Conservation (phyloP, 2,888 invertebrate genomes). For the Nesidiocoris tenuis region DNA sequence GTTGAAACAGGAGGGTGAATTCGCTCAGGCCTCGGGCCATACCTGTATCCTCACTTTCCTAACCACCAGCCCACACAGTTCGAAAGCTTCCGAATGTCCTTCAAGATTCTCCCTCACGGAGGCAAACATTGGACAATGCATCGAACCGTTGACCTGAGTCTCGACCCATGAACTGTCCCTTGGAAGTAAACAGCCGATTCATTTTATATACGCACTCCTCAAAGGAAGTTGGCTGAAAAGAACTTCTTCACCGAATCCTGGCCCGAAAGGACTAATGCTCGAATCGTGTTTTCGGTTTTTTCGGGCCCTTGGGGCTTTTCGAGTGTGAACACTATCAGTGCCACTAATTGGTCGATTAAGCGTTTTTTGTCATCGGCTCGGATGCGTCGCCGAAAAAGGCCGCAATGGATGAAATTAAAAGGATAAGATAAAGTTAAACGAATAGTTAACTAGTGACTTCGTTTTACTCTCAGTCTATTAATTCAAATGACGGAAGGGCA, state of each 20-base stretch:
- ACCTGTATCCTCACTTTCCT: neutral
- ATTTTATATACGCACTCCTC: slow-evolving; percentile 30
- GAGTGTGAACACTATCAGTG: slow-evolving; percentile 2
- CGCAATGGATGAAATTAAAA: slow-evolving; percentile 15
- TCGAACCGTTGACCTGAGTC: neutral
- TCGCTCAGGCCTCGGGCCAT: neutral
- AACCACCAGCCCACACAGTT: neutral
- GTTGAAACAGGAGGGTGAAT: neutral
- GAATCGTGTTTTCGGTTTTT: slow-evolving; percentile 8
- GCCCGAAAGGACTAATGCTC: neutral
- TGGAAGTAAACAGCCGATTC: slow-evolving; percentile 32
- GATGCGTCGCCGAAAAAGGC: neutral
- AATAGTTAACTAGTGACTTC: neutral
- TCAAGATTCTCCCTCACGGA: neutral
- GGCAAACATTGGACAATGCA: neutral
- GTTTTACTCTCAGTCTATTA: slow-evolving; percentile 2
- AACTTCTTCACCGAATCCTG: neutral
- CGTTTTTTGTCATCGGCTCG: neutral
- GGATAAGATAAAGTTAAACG: slow-evolving; percentile 24
- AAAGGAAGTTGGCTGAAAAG: neutral
- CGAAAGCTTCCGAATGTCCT: neutral
- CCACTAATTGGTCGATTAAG: slow-evolving; percentile 28
- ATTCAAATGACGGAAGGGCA: neutral
- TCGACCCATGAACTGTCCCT: slow-evolving; percentile 14
- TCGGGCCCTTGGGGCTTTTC: neutral